phyloP scores from a whole-genome alignment of 2,797 vertebrate species.

The Anableps anableps region DNA sequence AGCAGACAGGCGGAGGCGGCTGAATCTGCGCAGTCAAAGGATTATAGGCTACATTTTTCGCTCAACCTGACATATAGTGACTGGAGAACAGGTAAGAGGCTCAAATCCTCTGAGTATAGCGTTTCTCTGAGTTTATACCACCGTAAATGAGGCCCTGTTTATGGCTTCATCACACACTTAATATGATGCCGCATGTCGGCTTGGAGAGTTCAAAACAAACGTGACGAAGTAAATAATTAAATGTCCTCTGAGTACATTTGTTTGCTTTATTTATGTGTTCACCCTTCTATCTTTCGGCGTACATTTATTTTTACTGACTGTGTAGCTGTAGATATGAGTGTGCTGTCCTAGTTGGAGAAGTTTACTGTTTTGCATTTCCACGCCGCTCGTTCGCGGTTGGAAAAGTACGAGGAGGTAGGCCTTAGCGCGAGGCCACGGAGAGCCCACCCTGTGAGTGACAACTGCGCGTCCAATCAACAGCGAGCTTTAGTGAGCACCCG shows the following conservation, averaged over 20 bases:
- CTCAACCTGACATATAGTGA: constrained; percentile 51
- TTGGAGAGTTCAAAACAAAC: constrained; percentile 78
- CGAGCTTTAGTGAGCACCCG: constrained; percentile 3
- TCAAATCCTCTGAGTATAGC: rapidly evolving
- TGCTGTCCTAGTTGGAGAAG: constrained; percentile 42
- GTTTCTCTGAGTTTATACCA: constrained; percentile 1
- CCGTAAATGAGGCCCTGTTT: constrained; percentile 24
- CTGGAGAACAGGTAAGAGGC: constrained; percentile 66
- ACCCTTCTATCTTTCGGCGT: rapidly evolving
- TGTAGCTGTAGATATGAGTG: not conserved
- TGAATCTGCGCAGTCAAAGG: constrained; percentile 35
- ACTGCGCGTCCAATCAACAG: constrained; percentile 48
- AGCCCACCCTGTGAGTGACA: constrained; percentile 57
- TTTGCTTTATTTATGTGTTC: rapidly evolving
- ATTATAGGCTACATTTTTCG: constrained; percentile 40
- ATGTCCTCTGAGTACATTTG: not conserved
- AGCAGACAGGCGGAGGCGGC: constrained; percentile 64
- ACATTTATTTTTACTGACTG: too few species aligned
- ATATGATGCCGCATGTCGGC: constrained; percentile 73
- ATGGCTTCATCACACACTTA: constrained; percentile 42
- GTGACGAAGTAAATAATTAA: constrained; percentile 54
- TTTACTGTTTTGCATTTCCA: constrained; percentile 60
- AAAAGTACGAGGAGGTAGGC: constrained; percentile 75
- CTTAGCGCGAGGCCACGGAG: constrained; percentile 65
- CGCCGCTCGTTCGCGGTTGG: constrained; percentile 48